A percentile compares a stretch with the other conserved stretches of the same genome.
phyloP scores from a whole-genome alignment of 2,888 invertebrate species.

The Dryocosmus kuriphilus region DNA sequence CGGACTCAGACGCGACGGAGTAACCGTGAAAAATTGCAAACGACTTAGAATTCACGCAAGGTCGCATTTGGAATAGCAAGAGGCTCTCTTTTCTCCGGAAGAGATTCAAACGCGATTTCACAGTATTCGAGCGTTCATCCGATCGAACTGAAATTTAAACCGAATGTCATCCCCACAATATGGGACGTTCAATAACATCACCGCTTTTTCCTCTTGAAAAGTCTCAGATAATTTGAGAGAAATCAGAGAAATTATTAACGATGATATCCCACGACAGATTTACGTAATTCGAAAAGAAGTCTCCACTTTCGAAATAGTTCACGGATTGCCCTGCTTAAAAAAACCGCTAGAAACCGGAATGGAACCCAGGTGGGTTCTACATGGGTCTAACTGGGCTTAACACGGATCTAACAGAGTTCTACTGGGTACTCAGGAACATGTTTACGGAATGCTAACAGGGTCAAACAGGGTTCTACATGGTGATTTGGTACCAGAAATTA shows the following conservation, averaged over 20 bases:
- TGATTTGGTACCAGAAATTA: too few species aligned
- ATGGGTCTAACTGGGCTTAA: too few species aligned
- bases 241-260: not conserved
- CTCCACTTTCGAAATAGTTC: not conserved
- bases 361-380: too few species aligned
- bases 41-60: slow-evolving; percentile 39
- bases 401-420: too few species aligned
- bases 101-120: slow-evolving; percentile 36
- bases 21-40: slow-evolving; percentile 33
- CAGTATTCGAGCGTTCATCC: slow-evolving; percentile 30
- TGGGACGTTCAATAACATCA: not conserved
- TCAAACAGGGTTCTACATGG: too few species aligned
- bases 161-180: slow-evolving; percentile 10
- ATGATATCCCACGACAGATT: not conserved
- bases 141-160: slow-evolving; percentile 39
- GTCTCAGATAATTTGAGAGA: not conserved
- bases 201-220: not conserved
- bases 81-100: slow-evolving; percentile 37
- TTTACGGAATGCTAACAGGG: too few species aligned
- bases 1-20: slow-evolving; percentile 7
- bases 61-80: slow-evolving; percentile 33
- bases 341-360: too few species aligned
- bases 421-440: too few species aligned
- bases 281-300: not conserved
- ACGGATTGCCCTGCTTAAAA: too few species aligned